These are phyloP conservation scores for Eueides isabella DNA, from an alignment of 1,140 invertebrate species.

Conservation along the genomic window DNA sequence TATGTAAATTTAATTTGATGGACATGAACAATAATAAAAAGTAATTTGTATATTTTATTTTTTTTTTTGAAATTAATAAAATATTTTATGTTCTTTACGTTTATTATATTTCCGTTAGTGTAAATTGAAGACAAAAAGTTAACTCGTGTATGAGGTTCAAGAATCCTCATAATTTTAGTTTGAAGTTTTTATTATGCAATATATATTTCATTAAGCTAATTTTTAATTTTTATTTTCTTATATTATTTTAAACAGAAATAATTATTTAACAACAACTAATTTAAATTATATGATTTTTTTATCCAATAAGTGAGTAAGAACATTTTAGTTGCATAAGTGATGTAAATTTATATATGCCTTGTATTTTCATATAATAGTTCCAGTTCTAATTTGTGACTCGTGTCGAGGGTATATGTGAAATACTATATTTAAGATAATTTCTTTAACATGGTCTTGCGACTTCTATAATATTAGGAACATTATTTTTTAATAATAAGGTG, in stretches of 20 bases:
- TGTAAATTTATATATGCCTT: background rate
- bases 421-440: background rate
- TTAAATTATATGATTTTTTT: no score
- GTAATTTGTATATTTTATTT: no score
- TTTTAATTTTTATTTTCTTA: background rate
- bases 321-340: background rate
- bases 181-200: background rate
- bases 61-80: no score
- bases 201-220: background rate
- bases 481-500: background rate
- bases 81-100: no score
- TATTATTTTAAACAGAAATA: background rate
- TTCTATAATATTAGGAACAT: no score
- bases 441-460: background rate
- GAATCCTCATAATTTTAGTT: background rate
- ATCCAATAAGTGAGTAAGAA: background rate
- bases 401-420: background rate
- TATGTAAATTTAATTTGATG: no score
- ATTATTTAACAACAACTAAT: background rate
- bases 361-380: background rate
- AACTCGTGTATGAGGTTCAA: background rate
- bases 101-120: no score
- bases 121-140: background rate
- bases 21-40: no score
- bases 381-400: background rate